Evolutionary conservation across 1,140 invertebrate genomes (phyloP), one percentile per base, ranked within the genome.

Genomic region (Drosophila persimilis): DNA sequence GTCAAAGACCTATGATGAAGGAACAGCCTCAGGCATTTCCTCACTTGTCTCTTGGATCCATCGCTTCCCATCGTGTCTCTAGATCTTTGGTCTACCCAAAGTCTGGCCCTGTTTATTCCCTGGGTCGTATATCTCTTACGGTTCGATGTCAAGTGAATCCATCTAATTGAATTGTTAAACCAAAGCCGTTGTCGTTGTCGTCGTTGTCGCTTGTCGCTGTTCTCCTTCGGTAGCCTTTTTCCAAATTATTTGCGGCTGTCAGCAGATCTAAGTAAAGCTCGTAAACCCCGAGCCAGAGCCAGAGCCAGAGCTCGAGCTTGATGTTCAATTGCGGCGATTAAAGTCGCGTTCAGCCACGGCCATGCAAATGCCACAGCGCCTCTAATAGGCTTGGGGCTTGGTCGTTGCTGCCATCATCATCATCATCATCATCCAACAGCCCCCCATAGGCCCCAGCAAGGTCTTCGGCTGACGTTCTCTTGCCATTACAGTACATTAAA

Each of bases 111-210:
- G 48, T 63, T 60, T 63, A 64, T 48, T 31, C 44, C 39, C 46
- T 17, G 17, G 43, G 35, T 59, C n/a, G 2, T 20, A 45, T 47
- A 66, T 35, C 46, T 52, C 13, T 39, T 73, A 44, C 29, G 47
- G 41, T 52, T 65, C 26, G 6, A 7, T 67, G 64, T 35, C 60
- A 31, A 46, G 53, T 55, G 41, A 75, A 69, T 43, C 24, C 58
- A 61, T 61, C 57, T 85, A 86, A 85, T 85, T 85, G 73, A 85
- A 85, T 86, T 85, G 81, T 86, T 72, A 66, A 67, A 66, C 22
- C 54, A 75, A 66, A 75, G 45, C 72, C 55, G 9, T 20, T 47
- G 50, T 9, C 2, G 31, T 11, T 15, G 15, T n/a, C n/a, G n/a
- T n/a, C 1, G 35, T 39, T 39, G 35, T 13, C 35, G 35, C 11